Evolutionary conservation across 2,888 invertebrate species (phyloP), one percentile per base, ranked within the genome.

Genomic region (Dicranocentrus wangi): DNA sequence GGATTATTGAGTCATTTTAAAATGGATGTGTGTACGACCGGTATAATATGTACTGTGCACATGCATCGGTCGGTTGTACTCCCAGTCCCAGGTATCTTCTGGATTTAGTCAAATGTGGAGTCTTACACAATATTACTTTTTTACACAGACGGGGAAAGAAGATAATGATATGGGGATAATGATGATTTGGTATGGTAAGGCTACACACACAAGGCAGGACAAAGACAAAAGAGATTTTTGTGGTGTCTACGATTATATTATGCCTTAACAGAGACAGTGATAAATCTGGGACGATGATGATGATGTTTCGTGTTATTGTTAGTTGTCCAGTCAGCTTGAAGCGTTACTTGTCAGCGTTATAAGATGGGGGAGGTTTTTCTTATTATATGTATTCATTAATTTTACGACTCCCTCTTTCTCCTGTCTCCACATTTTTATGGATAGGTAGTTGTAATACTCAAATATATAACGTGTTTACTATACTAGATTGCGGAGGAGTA

Each of bases 161-260:
- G 70, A 71, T 79, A 79, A 79, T 79, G 78, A 79, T 79, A 79
- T 58, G 78, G 65, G 71, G 61, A 71, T 71, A 71, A 79, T 79
- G 78, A 71, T 71, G 70, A 71, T 79, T 79, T 71, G 25, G 63
- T 69, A 55, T 71, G 25, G 63, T 69, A 55, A 39, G 60, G 70
- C 47, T n/a, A 15, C 47, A 47, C 28, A 15, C 47, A 47, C 28
- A 60, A 28, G 7, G 60, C 25, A 47, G 42, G 63, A 63, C 39
- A 42, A 63, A 42, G 39, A 21, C 19, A 63, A 63, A 42, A 63
- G 32, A 61, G 32, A 19, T n/a, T 5, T 32, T 28, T 23, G 27
- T 8, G n/a, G 23, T 19, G 15, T 28, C 55, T 10, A 25, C 15
- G 55, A n/a, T n/a, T 23, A 66, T 51, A 66, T 19, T 39, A 61